These are phyloP conservation scores for Odontophorus gujanensis DNA, from an alignment of 2,113 vertebrate genomes.

Conservation along the genomic window DNA sequence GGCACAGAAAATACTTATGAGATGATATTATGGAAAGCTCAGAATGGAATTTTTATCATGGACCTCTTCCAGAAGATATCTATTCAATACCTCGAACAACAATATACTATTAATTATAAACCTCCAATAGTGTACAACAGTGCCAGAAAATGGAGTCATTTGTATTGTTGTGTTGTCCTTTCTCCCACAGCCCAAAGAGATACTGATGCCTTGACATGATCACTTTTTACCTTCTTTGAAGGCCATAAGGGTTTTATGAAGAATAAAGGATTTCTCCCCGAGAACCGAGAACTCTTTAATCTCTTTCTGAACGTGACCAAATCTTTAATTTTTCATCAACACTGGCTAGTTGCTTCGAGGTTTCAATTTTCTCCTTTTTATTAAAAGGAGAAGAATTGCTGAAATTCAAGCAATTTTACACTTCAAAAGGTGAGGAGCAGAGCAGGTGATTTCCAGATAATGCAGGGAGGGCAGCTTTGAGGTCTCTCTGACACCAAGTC, in stretches of 20 bases:
- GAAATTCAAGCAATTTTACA: background rate
- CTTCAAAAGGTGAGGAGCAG: background rate
- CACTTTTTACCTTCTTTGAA: background rate
- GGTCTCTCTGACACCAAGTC: background rate
- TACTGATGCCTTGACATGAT: background rate
- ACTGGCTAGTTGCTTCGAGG: fast-evolving
- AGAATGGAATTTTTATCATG: background rate
- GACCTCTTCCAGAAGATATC: background rate
- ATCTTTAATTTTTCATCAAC: background rate
- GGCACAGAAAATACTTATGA: background rate
- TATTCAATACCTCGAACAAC: background rate
- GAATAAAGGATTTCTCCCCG: background rate
- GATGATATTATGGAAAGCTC: background rate
- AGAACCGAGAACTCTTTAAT: background rate
- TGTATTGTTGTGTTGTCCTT: background rate
- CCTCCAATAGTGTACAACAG: background rate
- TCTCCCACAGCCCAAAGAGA: background rate
- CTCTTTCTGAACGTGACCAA: background rate
- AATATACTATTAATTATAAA: background rate
- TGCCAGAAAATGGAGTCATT: background rate
- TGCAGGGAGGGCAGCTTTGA: background rate
- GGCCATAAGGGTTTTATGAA: background rate
- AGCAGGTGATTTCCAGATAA: background rate
- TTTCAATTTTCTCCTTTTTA: background rate
- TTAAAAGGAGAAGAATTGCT: background rate